A percentile compares a stretch with the other conserved stretches of the same genome.
phyloP scores from a whole-genome alignment of 2,113 vertebrate species.

The Muscicapa adusta region DNA sequence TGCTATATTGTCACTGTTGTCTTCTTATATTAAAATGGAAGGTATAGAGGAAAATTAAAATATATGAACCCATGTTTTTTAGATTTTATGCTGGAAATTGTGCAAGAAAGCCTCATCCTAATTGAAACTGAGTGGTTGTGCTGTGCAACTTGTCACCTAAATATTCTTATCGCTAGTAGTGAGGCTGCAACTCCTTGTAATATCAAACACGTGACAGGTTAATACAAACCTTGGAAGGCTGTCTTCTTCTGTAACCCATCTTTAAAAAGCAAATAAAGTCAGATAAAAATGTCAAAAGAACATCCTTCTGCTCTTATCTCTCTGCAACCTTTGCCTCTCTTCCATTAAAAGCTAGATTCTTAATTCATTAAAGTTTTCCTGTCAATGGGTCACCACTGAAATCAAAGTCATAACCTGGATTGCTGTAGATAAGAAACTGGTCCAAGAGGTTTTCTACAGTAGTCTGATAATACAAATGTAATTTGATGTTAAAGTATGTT shows the following conservation, averaged over 20 bases:
- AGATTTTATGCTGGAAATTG: not conserved
- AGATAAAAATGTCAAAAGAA: not conserved
- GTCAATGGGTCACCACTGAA: not conserved
- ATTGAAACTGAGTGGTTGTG: not conserved
- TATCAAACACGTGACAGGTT: not conserved
- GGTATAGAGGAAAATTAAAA: not conserved
- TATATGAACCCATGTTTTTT: not conserved
- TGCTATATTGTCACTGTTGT: not conserved
- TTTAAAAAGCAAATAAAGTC: not conserved
- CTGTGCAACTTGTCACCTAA: not conserved
- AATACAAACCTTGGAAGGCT: not conserved
- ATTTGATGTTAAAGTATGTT: conserved; percentile 59
- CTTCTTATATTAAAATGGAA: not conserved
- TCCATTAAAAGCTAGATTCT: not conserved
- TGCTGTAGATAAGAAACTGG: not conserved
- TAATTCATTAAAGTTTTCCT: not conserved
- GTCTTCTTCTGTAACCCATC: not conserved
- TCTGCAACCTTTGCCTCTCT: not conserved
- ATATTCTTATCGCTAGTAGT: not conserved
- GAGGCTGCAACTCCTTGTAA: not conserved
- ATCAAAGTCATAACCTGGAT: not conserved
- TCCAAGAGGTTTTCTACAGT: conserved; percentile 10
- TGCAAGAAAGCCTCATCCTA: not conserved
- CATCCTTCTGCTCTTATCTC: not conserved
- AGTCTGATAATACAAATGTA: conserved; percentile 54